These are phyloP conservation scores for Exephanes ischioxanthus DNA, from an alignment of 2,888 invertebrate species.

Conservation along the genomic window DNA sequence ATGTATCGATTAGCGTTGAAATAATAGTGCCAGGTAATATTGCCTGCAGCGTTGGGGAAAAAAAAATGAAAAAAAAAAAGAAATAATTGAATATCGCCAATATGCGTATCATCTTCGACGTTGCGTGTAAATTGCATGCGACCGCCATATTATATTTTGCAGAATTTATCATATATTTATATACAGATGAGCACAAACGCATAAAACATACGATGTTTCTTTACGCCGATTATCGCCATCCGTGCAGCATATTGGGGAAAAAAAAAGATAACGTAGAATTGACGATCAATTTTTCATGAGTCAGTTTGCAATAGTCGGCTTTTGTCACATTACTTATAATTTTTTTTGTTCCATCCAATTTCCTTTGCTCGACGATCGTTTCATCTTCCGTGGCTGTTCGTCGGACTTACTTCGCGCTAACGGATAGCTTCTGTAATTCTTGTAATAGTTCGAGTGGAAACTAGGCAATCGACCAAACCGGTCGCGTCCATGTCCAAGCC, in stretches of 20 bases:
- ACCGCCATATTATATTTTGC: constrained; percentile 82
- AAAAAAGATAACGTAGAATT: constrained; percentile 73
- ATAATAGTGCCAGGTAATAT: constrained; percentile 38
- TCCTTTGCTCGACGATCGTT: background rate
- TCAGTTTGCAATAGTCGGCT: constrained; percentile 58
- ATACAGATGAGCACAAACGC: constrained; percentile 62
- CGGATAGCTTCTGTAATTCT: background rate
- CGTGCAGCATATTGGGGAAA: constrained; percentile 75
- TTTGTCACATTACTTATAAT: constrained; percentile 39
- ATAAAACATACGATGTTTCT: constrained; percentile 78
- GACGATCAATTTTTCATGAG: constrained; percentile 65
- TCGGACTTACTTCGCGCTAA: background rate
- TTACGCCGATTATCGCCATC: constrained; percentile 78
- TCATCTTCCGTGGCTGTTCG: background rate
- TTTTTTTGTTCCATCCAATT: background rate
- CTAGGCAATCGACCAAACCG: constrained; percentile 17
- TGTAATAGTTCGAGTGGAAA: constrained; percentile 47
- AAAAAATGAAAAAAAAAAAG: constrained; percentile 22
- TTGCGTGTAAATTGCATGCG: constrained; percentile 65
- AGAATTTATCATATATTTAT: constrained; percentile 81
- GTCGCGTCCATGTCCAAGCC: constrained; percentile 22
- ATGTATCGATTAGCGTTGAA: constrained; percentile 60
- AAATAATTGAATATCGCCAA: constrained; percentile 26
- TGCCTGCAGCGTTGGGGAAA: constrained; percentile 40
- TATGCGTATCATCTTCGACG: constrained; percentile 35